Conservation (phyloP, 2,888 invertebrate genomes). For the Chrysodeixis includens region DNA sequence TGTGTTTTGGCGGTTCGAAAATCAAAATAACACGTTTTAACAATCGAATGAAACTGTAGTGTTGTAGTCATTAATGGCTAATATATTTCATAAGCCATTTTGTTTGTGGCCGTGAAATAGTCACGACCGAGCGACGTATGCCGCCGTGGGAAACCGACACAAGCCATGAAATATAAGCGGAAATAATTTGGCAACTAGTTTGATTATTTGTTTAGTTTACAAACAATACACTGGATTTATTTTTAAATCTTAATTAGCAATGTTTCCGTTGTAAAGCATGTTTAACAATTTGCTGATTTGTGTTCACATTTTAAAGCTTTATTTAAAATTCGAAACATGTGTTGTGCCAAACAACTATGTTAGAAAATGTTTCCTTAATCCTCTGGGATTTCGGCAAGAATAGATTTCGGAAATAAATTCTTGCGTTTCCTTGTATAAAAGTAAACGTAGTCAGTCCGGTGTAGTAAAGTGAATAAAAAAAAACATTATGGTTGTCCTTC, state of each 20-base stretch:
- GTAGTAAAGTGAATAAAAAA: too few relatives aligned
- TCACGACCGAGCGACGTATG: constrained; percentile 48
- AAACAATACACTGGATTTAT: constrained; percentile 5
- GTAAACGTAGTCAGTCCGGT: too few relatives aligned
- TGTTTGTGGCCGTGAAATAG: constrained; percentile 54
- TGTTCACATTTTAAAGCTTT: constrained; percentile 7
- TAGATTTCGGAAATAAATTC: too few relatives aligned
- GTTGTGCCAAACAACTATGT: neutral
- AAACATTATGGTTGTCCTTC: too few relatives aligned
- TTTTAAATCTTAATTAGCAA: constrained; percentile 29
- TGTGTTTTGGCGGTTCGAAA: constrained; percentile 35
- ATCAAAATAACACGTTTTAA: constrained; percentile 49
- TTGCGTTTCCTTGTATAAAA: too few relatives aligned
- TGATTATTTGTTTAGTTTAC: constrained; percentile 28
- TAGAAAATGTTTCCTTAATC: neutral
- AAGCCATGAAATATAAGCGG: constrained; percentile 35
- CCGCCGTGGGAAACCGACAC: constrained; percentile 48
- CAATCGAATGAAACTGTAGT: constrained; percentile 48
- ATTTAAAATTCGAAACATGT: neutral
- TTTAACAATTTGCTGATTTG: neutral
- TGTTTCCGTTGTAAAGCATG: constrained; percentile 14
- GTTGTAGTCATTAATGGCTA: constrained; percentile 47
- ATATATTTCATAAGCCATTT: constrained; percentile 56
- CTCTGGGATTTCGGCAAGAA: neutral
- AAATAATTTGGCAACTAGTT: constrained; percentile 52